Base-by-base conservation (phyloP, 2,113 vertebrate genomes). In the Cebus imitator region DNA sequence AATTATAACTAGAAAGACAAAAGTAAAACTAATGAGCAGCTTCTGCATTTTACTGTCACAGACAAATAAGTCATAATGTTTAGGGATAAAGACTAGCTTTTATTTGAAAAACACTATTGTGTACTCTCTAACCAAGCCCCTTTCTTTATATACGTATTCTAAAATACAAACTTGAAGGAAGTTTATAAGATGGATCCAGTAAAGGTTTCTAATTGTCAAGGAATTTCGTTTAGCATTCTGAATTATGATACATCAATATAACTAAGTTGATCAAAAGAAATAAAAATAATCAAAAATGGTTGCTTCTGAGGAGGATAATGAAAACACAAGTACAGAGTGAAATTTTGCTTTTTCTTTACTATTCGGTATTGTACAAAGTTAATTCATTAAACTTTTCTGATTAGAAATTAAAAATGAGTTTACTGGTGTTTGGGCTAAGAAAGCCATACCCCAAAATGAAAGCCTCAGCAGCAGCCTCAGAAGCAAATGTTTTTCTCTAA, bases 61-160 rank as follows among this genome's bases (percentile, higher is more conserved):
- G 16, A 87, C 35, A 94, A 89, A 66, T 18, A 90, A 16, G 30
- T 35, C 14, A 90, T 66, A 73, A 72, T 43, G 23, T 75, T 89
- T 83, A 73, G 45, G 35, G 45, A 95, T 95, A 84, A 97, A 96
- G 92, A 81, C 16, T 43, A 95, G 30, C 48, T 95, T 90, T 90
- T 55, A 89, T 52, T 40, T 76, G 45, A 82, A 78, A 97, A 97
- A 91, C 30, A 84, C 45, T 78, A 72, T 84, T 95, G 90, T 32
- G 13, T 84, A 82, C 57, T 83, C 27, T 94, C 27, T 37, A 89
- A 61, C 61, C 80, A 87, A 72, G 25, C 25, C 8, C 48, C 75
- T 95, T 91, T 58, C 50, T 45, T 78, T 55, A 55, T 55, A 76
- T 55, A 23, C 30, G 92, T 48, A 91, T 21, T 91, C 40, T 75